Base-by-base conservation (phyloP, 2,113 vertebrate genomes). In the Rhabdomys dilectus region DNA sequence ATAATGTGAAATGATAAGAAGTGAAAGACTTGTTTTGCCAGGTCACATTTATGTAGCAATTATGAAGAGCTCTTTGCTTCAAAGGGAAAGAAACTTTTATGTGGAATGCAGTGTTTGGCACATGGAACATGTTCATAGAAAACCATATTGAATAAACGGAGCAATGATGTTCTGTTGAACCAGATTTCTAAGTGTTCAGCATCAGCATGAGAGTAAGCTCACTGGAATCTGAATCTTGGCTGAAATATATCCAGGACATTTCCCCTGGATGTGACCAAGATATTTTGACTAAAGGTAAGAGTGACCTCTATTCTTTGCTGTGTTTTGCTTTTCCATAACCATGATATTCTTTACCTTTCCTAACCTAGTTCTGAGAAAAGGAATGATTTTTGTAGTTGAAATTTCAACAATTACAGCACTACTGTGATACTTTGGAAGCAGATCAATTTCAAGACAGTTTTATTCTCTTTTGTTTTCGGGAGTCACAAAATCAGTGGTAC, bases 61-160 rank as follows among this genome's bases (percentile, higher is more conserved):
- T 97, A 91, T 77, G 84, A 91, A 95, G 77, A 87, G 1, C 17
- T 60, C 31, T 93, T 91, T 93, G 70, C 31, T 92, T 95, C 73
- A 96, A 97, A 97, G 93, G 86, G 53, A 92, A 86, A 94, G 36
- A 51, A 95, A 88, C 3, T 75, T 94, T 89, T 95, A 75, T 70
- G 88, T 60, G 56, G 53, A 84, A 80, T 85, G 53, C 39, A 72
- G 13, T 75, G 17, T 22, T 92, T 81, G 29, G 77, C 62, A 96
- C 39, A 88, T 60, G 42, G 70, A 95, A 62, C 48, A 31, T 77
- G 92, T 60, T 87, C 78, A 82, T 86, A 88, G 85, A 95, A 88
- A 95, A 86, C 13, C 24, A 82, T 64, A 48, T 53, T 96, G 53
- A 81, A 94, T 95, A 91, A 89, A 86, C 45, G 24, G 31, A 94